A percentile compares a stretch with the other conserved stretches of the same genome.
These are phyloP conservation scores for Orgyia antiqua DNA, from an alignment of 2,888 invertebrate genomes.

Conservation along the genomic window DNA sequence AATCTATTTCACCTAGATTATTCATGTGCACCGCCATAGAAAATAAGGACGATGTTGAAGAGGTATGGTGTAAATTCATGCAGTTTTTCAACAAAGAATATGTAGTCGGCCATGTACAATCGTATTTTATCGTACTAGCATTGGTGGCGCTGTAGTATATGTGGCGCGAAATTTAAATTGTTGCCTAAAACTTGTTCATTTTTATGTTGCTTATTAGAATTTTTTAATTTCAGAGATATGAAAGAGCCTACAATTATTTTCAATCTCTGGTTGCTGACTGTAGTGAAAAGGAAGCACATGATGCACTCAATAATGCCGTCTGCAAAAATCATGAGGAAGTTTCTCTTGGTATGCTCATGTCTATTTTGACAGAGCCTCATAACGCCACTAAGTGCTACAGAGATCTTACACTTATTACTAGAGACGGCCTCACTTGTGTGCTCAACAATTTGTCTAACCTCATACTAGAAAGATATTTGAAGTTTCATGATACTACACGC, in stretches of 20 bases:
- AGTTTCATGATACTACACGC: slow-evolving; percentile 89
- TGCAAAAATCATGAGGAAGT: slow-evolving; percentile 96
- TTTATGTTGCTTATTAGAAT: slow-evolving; percentile 16
- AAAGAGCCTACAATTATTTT: slow-evolving; percentile 88
- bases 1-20: slow-evolving; percentile 83
- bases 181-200: slow-evolving; percentile 8
- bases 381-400: slow-evolving; percentile 92
- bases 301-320: slow-evolving; percentile 92
- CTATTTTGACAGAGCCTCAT: slow-evolving; percentile 90
- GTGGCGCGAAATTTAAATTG: slow-evolving; percentile 66
- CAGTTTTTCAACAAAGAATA: slow-evolving; percentile 71
- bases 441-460: slow-evolving; percentile 89
- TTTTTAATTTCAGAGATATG: slow-evolving; percentile 87
- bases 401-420: slow-evolving; percentile 92
- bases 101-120: slow-evolving; percentile 73
- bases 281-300: slow-evolving; percentile 96
- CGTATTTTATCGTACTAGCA: slow-evolving; percentile 61
- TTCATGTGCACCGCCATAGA: slow-evolving; percentile 90
- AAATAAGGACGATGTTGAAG: slow-evolving; percentile 93
- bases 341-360: slow-evolving; percentile 92
- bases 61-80: slow-evolving; percentile 82
- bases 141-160: slow-evolving; percentile 59
- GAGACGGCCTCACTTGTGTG: slow-evolving; percentile 92
- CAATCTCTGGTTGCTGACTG: slow-evolving; percentile 88
- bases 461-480: slow-evolving; percentile 92